Base-by-base conservation (phyloP, 2,888 invertebrate species). In the Macropis europaea region DNA sequence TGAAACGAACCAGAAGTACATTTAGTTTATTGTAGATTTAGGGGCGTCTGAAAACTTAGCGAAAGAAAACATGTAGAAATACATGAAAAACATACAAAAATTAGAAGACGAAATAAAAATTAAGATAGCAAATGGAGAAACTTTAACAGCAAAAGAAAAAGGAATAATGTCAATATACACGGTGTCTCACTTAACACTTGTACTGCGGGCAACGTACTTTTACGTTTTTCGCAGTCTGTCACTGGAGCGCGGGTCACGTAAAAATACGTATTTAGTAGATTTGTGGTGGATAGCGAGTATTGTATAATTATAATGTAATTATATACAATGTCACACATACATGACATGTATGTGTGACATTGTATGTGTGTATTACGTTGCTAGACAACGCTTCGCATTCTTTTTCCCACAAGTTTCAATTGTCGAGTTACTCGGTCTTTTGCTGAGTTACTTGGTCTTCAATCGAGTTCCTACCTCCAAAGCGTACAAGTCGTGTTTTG, bases 181-280 rank as follows among this genome's bases (percentile, higher is more conserved):
- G n/a, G n/a, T n/a, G n/a, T n/a, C n/a, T n/a, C n/a, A n/a, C n/a
- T 57, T 43, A 50, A 62, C 62, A 53, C 53, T 24, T 53, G 32
- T 45, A 45, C 45, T 62, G 53, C 53, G 62, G 53, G 62, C 43
- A 45, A 53, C 36, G 62, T 62, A 62, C 11, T 62, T 62, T 62
- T 53, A 53, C 62, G 62, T 53, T 62, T 62, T 62, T 62, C 15
- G 53, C 53, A 53, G 53, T 53, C 53, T 62, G 62, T 45, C 53
- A 62, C 45, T 62, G 26, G 53, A 53, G 60, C 38, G 60, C 60
- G 60, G 60, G 47, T 60, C 40, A n/a, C n/a, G n/a, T n/a, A n/a
- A n/a, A n/a, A n/a, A n/a, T n/a, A n/a, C n/a, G n/a, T n/a, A n/a
- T n/a, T 60, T 34, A 60, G 26, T 43, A 57, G 30, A 57, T 28